Evolutionary conservation across 2,113 vertebrate species (phyloP).

Genomic region (Taxidea taxus): DNA sequence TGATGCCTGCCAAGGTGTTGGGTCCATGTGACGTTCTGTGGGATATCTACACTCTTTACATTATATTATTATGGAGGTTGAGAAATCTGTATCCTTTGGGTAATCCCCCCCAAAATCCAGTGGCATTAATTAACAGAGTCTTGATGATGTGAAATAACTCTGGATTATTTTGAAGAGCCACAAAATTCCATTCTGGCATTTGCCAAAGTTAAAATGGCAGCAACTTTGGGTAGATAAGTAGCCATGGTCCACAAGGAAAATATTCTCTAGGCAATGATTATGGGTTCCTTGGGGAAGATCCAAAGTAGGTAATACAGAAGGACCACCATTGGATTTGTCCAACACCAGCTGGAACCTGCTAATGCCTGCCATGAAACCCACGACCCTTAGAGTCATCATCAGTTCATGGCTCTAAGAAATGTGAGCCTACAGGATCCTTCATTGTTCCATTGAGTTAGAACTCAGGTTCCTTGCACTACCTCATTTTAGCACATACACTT

Average conservation of each 20-base stretch:
- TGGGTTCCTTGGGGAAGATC: not conserved
- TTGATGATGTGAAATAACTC: not conserved
- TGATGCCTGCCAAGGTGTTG: too few species aligned
- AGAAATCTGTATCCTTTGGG: not conserved
- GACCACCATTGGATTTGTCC: not conserved
- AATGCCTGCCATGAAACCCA: fast-evolving
- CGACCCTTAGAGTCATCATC: not conserved
- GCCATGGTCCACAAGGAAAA: too few species aligned
- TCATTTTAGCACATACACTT: fast-evolving
- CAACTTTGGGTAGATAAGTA: not conserved
- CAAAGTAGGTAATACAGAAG: not conserved
- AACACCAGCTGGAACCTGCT: not conserved
- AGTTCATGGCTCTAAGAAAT: not conserved
- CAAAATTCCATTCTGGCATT: not conserved
- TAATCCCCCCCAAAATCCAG: not conserved
- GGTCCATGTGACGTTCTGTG: not conserved
- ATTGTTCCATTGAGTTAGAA: not conserved
- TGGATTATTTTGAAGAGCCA: not conserved
- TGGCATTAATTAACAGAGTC: too few species aligned
- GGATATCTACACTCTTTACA: not conserved
- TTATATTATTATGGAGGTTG: not conserved
- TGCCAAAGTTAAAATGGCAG: not conserved
- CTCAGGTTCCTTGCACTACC: fast-evolving
- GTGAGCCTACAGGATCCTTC: not conserved
- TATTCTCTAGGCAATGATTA: not conserved